phyloP scores from a whole-genome alignment of 92 coral and sea anemone genomes.

The Meandrina meandrites region DNA sequence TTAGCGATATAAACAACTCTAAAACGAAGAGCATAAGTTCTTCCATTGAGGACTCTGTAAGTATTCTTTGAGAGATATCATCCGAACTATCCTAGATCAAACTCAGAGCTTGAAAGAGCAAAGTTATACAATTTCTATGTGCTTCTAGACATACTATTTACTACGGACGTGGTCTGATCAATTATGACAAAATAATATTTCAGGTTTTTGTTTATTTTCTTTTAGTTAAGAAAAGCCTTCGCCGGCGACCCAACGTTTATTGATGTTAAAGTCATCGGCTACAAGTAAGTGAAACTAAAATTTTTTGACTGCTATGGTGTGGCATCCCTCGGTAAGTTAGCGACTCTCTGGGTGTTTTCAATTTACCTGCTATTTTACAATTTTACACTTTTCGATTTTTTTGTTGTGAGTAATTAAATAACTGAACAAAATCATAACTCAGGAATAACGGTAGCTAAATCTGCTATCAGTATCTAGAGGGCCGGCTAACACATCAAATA shows the following conservation, averaged over 20 bases:
- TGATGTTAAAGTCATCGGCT: conserved; percentile 64
- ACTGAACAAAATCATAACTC: too few relatives aligned
- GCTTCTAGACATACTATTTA: neutral
- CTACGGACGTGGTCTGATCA: neutral
- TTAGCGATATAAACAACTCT: conserved; percentile 72
- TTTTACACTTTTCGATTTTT: neutral
- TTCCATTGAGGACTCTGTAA: conserved; percentile 70
- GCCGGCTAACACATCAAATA: neutral
- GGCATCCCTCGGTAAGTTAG: too few relatives aligned
- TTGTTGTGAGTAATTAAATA: too few relatives aligned
- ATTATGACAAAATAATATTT: neutral
- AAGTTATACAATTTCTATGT: too few relatives aligned
- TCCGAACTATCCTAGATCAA: too few relatives aligned
- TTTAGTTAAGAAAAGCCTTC: conserved; percentile 55
- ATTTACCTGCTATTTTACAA: too few relatives aligned
- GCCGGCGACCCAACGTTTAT: conserved; percentile 61
- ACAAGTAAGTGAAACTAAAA: conserved; percentile 79
- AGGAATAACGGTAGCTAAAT: neutral
- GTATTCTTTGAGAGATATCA: too few relatives aligned
- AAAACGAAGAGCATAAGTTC: conserved; percentile 55
- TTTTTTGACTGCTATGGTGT: too few relatives aligned
- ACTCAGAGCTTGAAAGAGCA: too few relatives aligned
- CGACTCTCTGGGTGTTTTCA: neutral
- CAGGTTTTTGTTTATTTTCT: neutral
- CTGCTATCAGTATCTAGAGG: neutral